Conservation (phyloP, 2,888 invertebrate genomes). For the Steromphala cineraria region DNA sequence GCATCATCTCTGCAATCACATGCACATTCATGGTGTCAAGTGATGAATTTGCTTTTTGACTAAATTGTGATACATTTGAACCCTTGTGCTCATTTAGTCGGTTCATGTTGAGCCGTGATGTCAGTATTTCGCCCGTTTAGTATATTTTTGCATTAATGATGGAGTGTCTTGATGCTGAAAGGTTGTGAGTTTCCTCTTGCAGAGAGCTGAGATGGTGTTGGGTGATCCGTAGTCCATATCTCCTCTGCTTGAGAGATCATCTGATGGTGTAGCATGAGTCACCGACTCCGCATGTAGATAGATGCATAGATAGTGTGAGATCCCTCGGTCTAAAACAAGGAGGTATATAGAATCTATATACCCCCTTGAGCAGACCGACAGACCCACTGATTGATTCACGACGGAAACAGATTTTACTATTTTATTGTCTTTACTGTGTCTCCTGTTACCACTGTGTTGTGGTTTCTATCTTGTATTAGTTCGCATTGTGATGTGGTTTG, state of each 20-base stretch:
- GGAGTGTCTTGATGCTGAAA: neutral
- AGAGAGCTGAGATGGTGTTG: too few species aligned
- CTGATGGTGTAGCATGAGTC: too few species aligned
- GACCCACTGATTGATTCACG: too few species aligned
- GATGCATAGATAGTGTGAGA: too few species aligned
- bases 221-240: too few species aligned
- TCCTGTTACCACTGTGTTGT: constrained; percentile 13
- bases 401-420: constrained; percentile 14
- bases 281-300: too few species aligned
- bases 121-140: neutral
- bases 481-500: constrained; percentile 32
- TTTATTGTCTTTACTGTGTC: constrained; percentile 22
- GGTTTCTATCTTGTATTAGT: constrained; percentile 29
- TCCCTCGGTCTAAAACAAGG: too few species aligned
- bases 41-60: neutral
- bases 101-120: neutral
- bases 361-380: too few species aligned
- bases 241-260: too few species aligned
- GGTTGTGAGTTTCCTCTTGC: neutral
- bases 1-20: neutral
- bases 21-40: neutral
- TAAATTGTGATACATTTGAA: neutral
- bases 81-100: neutral
- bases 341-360: too few species aligned
- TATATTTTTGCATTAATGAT: neutral